Percentiles rank a stretch among this genome's conserved stretches.
Evolutionary conservation across 2,113 vertebrate genomes (phyloP).

Genomic region (Centrocercus urophasianus): DNA sequence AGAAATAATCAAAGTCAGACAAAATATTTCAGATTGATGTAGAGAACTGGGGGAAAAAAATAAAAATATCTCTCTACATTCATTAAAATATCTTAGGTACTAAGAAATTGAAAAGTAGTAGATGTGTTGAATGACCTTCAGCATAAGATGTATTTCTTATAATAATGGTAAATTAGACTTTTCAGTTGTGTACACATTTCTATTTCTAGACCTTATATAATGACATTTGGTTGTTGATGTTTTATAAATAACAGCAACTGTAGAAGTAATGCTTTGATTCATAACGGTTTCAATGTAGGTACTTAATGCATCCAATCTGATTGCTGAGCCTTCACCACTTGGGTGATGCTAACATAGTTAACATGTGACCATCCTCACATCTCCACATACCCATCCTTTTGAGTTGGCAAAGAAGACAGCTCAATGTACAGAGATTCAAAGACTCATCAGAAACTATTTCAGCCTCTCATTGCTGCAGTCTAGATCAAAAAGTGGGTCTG

Average conservation of each 20-base stretch:
- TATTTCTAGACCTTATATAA: background rate
- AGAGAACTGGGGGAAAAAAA: background rate
- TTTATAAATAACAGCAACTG: conserved; percentile 8
- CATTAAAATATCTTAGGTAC: background rate
- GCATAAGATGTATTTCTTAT: background rate
- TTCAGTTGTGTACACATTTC: background rate
- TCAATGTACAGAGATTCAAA: background rate
- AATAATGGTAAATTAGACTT: background rate
- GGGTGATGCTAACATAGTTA: background rate
- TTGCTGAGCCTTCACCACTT: background rate
- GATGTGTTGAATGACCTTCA: background rate
- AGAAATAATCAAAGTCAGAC: background rate
- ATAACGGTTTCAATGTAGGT: background rate
- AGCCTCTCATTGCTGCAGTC: background rate
- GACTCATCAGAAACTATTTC: background rate
- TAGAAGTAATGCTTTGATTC: background rate
- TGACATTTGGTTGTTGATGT: background rate
- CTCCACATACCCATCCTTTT: background rate
- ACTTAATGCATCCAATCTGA: background rate
- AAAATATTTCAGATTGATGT: background rate
- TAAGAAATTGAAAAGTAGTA: background rate
- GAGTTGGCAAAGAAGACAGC: background rate
- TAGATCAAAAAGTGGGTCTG: background rate
- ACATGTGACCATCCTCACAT: background rate
- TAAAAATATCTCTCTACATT: background rate